phyloP scores from a whole-genome alignment of 2,113 vertebrate species.

The Motacilla tschutschensis region DNA sequence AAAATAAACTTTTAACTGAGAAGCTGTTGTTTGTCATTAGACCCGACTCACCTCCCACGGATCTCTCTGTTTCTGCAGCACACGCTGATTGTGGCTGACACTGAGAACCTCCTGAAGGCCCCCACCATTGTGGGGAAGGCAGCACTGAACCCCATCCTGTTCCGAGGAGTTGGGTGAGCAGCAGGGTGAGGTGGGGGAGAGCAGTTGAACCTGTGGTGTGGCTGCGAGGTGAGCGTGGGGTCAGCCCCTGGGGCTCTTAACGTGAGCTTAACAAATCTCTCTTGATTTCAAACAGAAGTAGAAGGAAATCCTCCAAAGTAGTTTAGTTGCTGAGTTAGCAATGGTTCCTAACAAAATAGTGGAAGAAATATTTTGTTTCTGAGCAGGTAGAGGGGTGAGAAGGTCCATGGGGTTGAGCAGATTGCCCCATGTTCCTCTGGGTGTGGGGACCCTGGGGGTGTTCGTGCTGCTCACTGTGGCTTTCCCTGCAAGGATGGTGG shows the following conservation, averaged over 20 bases:
- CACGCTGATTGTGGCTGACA: conserved; percentile 88
- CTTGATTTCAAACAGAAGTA: neutral
- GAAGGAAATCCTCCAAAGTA: neutral
- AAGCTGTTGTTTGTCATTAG: neutral
- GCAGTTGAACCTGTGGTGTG: neutral
- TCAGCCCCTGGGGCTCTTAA: neutral
- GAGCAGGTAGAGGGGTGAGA: neutral
- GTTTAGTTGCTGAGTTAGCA: neutral
- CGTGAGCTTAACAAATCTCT: accelerated
- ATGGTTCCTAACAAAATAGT: neutral
- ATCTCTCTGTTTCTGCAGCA: conserved; percentile 71
- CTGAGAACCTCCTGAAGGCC: conserved; percentile 93
- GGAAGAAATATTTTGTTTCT: neutral
- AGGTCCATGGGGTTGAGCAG: too few relatives aligned
- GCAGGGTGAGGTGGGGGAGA: neutral
- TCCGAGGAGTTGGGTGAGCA: conserved; percentile 94
- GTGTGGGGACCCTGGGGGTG: accelerated
- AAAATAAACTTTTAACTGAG: neutral
- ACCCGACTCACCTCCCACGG: accelerated
- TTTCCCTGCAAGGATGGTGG: conserved; percentile 85
- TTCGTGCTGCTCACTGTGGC: accelerated
- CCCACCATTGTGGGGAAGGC: conserved; percentile 91
- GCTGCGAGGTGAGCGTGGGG: accelerated
- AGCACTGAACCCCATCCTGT: conserved; percentile 87
- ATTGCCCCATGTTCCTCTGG: accelerated